Base-by-base conservation (phyloP, 1,140 invertebrate species). In the Andricus grossulariae region DNA sequence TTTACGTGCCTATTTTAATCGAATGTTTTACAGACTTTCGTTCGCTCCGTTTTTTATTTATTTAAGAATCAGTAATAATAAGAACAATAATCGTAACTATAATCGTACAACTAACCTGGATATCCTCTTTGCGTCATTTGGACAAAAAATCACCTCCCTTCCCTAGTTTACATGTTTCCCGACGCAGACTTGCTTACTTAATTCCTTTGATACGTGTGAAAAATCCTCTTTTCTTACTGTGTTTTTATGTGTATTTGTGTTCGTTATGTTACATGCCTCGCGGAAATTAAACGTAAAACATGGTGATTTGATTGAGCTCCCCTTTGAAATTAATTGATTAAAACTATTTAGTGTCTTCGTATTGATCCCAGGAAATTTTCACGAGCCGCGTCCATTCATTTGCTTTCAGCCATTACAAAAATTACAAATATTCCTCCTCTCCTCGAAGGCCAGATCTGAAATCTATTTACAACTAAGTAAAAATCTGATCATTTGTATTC, bases 301-400 rank as follows among this genome's bases (percentile, higher is more conserved):
- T 72, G 82, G 76, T 83, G 75, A 81, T 89, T 90, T 89, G 86
- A 88, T 90, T 89, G 86, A 89, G 87, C 89, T 89, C 86, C 84
- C 80, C 85, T 76, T 72, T 72, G 66, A 75, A 82, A 80, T 84
- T 73, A 54, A 73, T 75, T 79, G 66, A 71, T 70, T 72, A 12
- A 72, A 72, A 72, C n/a, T 49, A 50, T 50, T 21, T 72, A 72
- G 16, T 71, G 49, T 79, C 71, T 72, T 82, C 71, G 80, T 77
- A 77, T 79, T 78, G 79, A 79, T 66, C 50, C 74, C 79, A 83
- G 79, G 75, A 84, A 82, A 86, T 88, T 86, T 81, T 82, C 80
- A 84, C 87, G 85, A 89, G 88, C 86, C 86, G 86, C 81, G 85
- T 85, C 76, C 16, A 45, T 83, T 81, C 76, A 3, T 32, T 76